Evolutionary conservation across 2,797 vertebrate genomes (phyloP).

Genomic region (Hephaestus fuliginosus): DNA sequence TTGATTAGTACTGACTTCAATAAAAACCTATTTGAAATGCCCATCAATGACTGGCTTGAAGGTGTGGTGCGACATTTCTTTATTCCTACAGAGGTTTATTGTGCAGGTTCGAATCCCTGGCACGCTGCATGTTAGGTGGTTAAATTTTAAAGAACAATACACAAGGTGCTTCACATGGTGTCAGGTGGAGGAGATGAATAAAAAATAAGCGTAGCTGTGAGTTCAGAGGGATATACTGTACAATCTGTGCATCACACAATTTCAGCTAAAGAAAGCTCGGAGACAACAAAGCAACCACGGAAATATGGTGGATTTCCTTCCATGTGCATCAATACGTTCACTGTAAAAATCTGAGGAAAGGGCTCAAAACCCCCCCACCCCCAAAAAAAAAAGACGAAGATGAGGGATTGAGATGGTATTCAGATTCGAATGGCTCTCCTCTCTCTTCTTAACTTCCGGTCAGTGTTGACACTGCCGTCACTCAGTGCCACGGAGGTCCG

Average conservation of each 20-base stretch:
- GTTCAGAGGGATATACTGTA: not conserved
- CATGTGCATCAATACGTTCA: not conserved
- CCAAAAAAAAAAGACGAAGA: not conserved
- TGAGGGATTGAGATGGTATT: conserved; percentile 37
- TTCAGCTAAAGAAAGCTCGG: not conserved
- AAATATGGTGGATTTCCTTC: not conserved
- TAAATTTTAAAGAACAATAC: not conserved
- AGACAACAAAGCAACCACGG: not conserved
- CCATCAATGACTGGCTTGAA: conserved; percentile 26
- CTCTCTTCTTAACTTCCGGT: conserved; percentile 57
- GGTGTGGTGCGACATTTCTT: conserved; percentile 9
- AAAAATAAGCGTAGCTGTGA: not conserved
- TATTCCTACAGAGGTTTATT: not conserved
- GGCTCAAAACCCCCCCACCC: not conserved
- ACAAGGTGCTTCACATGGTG: not conserved
- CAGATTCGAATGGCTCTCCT: conserved; percentile 43
- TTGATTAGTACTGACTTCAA: not conserved
- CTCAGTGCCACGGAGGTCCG: conserved; percentile 43
- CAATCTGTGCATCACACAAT: not conserved
- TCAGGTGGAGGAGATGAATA: not conserved
- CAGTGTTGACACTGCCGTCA: conserved; percentile 50
- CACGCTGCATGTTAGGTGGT: not conserved
- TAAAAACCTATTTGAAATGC: conserved; percentile 5
- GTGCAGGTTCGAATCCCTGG: not conserved
- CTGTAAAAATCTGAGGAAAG: not conserved